Conservation (phyloP, 2,113 vertebrate species). For the Sebastes fasciatus region DNA sequence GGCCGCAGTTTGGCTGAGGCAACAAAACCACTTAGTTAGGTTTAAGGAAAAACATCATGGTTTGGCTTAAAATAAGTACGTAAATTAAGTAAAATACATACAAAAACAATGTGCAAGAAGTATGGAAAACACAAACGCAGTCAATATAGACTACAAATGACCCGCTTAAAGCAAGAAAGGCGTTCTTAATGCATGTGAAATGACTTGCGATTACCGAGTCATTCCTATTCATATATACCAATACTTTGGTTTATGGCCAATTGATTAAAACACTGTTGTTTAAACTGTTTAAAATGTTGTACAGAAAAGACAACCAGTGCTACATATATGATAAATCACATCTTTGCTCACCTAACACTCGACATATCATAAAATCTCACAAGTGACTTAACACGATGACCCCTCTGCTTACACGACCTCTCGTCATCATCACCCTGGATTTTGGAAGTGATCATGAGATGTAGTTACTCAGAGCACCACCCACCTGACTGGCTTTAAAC, state of each 20-base stretch:
- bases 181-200: too few relatives aligned
- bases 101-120: too few relatives aligned
- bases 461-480: neutral
- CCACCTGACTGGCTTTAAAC: neutral
- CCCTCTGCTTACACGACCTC: neutral
- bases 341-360: neutral
- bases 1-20: too few relatives aligned
- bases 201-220: too few relatives aligned
- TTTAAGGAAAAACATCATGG: too few relatives aligned
- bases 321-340: neutral
- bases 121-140: too few relatives aligned
- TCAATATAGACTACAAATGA: too few relatives aligned
- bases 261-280: neutral
- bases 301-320: neutral
- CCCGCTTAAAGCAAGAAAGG: too few relatives aligned
- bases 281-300: neutral
- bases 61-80: too few relatives aligned
- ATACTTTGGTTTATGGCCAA: too few relatives aligned
- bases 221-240: neutral
- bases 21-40: too few relatives aligned
- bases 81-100: too few relatives aligned
- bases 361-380: neutral
- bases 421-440: neutral
- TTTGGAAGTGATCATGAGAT: slow-evolving; percentile 1
- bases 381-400: neutral